Conservation (phyloP, 2,797 vertebrate species). For the Argya squamiceps region DNA sequence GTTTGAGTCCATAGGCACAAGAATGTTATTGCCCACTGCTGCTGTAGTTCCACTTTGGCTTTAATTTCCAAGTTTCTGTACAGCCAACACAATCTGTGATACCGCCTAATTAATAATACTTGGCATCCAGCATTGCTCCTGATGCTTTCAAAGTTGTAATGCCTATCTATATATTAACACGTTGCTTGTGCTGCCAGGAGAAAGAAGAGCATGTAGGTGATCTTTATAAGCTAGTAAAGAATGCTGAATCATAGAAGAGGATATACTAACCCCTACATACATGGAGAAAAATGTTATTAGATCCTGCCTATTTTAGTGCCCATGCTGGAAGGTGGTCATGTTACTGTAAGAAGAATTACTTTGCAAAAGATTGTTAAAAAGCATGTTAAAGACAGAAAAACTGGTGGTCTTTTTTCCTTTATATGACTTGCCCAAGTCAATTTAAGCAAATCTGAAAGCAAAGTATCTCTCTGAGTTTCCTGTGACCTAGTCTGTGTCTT, state of each 20-base stretch:
- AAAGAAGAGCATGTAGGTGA: background rate
- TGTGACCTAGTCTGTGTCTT: background rate
- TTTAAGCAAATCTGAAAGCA: background rate
- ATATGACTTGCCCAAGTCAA: background rate
- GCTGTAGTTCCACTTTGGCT: background rate
- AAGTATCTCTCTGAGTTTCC: background rate
- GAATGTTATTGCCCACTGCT: background rate
- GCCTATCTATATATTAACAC: background rate
- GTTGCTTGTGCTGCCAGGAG: background rate
- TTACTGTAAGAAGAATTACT: background rate
- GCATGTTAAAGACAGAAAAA: background rate
- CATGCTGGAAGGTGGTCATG: fast-evolving
- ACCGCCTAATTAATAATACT: background rate
- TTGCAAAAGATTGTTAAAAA: background rate
- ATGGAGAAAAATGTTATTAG: background rate
- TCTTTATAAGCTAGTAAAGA: background rate
- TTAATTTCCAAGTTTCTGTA: background rate
- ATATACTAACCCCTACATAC: background rate
- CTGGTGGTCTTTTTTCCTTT: fast-evolving
- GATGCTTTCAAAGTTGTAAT: background rate
- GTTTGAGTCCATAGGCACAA: background rate
- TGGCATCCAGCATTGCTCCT: background rate
- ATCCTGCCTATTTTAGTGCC: background rate
- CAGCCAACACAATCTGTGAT: background rate
- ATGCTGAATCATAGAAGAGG: background rate